phyloP scores from a whole-genome alignment of 1,140 invertebrate species.

The Riptortus pedestris region DNA sequence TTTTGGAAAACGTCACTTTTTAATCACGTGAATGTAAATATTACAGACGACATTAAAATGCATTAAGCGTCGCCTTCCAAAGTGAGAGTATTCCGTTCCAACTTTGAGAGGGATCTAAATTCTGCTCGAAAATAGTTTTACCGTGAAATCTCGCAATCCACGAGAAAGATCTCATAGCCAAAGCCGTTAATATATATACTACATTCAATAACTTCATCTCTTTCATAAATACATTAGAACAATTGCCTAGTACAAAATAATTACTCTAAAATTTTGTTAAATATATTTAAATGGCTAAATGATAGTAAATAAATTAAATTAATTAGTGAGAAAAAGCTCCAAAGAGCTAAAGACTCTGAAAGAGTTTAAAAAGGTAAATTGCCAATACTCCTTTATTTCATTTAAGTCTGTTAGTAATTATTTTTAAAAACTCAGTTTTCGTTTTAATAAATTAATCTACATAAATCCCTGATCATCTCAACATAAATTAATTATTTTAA shows the following conservation, averaged over 20 bases:
- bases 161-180: constrained; percentile 24
- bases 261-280: background rate
- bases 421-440: no score
- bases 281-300: background rate
- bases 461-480: no score
- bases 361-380: no score
- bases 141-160: constrained; percentile 30
- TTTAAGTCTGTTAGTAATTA: no score
- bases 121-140: constrained; percentile 30
- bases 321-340: background rate
- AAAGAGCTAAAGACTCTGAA: background rate
- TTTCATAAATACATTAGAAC: background rate
- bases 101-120: constrained; percentile 18
- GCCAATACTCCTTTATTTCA: no score
- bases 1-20: background rate
- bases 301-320: background rate
- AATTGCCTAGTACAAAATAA: background rate
- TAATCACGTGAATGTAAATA: background rate
- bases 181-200: no score
- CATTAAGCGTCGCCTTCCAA: background rate
- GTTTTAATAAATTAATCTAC: no score
- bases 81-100: background rate
- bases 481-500: no score
- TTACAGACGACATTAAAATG: constrained; percentile 1
- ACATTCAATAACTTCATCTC: no score